phyloP scores from a whole-genome alignment of 1,140 invertebrate species.

The Ceratoteleas bidentatus region DNA sequence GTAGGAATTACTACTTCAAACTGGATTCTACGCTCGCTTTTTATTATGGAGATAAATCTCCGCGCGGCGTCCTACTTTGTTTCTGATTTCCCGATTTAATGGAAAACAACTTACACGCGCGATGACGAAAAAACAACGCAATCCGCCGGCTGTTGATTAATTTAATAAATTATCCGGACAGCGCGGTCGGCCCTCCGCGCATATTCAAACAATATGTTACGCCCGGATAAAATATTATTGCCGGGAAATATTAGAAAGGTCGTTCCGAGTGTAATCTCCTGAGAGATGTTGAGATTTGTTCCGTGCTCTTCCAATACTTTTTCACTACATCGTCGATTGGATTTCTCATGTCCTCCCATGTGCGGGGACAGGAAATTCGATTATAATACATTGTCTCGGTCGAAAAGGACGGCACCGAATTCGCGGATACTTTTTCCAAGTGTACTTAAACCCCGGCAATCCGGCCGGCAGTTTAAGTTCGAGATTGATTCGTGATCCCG shows the following conservation, averaged over 20 bases:
- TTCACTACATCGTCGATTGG: slow-evolving; percentile 52
- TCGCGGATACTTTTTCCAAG: slow-evolving; percentile 42
- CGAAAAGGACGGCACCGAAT: slow-evolving; percentile 17
- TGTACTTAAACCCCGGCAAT: too few species aligned
- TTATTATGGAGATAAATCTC: slow-evolving; percentile 38
- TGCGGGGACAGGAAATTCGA: slow-evolving; percentile 58
- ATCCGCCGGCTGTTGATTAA: slow-evolving; percentile 8
- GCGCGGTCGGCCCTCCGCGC: background rate
- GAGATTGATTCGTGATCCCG: too few species aligned
- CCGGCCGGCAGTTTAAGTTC: too few species aligned
- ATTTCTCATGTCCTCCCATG: slow-evolving; percentile 54
- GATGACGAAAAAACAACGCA: too few species aligned
- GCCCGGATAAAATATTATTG: slow-evolving; percentile 58
- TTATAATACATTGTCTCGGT: slow-evolving; percentile 50
- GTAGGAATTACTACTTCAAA: slow-evolving; percentile 40
- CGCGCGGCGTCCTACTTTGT: slow-evolving; percentile 9
- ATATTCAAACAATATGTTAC: slow-evolving; percentile 57
- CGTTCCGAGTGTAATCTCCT: slow-evolving; percentile 52
- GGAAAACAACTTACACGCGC: slow-evolving; percentile 8
- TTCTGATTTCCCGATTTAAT: slow-evolving; percentile 29
- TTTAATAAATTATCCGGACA: background rate
- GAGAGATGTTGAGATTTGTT: slow-evolving; percentile 60
- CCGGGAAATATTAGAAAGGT: slow-evolving; percentile 55
- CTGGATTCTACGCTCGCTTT: slow-evolving; percentile 46
- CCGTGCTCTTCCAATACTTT: slow-evolving; percentile 52